These are phyloP conservation scores for Pocillopora verrucosa DNA, from an alignment of 64 coral and sea anemone genomes.

Conservation along the genomic window DNA sequence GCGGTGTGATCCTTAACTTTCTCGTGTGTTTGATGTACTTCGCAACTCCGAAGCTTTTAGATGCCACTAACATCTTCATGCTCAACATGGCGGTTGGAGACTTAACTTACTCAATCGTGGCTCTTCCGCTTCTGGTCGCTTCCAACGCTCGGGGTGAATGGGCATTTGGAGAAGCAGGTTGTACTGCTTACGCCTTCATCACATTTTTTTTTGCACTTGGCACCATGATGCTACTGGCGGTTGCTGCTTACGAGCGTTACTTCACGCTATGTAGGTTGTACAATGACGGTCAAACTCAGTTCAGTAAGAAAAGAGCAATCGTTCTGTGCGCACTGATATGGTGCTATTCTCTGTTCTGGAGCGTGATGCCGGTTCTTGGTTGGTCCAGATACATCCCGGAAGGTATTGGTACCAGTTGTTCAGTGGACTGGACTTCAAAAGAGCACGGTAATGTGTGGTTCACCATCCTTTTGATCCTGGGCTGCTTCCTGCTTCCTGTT, in stretches of 20 bases:
- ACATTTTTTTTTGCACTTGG: slow-evolving; percentile 22
- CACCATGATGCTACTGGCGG: slow-evolving; percentile 28
- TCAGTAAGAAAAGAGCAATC: background rate
- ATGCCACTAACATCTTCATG: slow-evolving; percentile 36
- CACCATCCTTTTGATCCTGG: background rate
- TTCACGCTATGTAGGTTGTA: slow-evolving; percentile 16
- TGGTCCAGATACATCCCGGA: slow-evolving; percentile 43
- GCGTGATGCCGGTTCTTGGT: slow-evolving; percentile 15
- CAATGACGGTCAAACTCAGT: background rate
- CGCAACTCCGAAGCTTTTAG: background rate
- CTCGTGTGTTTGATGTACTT: slow-evolving; percentile 24
- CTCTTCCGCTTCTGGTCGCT: slow-evolving; percentile 10
- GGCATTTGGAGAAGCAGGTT: slow-evolving; percentile 31
- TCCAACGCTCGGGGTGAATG: slow-evolving; percentile 14
- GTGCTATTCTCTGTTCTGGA: slow-evolving; percentile 41
- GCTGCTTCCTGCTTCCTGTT: slow-evolving; percentile 40
- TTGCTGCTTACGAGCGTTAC: slow-evolving; percentile 33
- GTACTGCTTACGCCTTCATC: slow-evolving; percentile 32
- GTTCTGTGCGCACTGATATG: background rate
- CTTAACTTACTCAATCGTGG: slow-evolving; percentile 4
- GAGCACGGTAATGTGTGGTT: background rate
- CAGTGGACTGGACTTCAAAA: slow-evolving; percentile 33
- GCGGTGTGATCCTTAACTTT: slow-evolving; percentile 33
- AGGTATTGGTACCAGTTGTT: slow-evolving; percentile 46
- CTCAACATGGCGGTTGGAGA: slow-evolving; percentile 46